phyloP scores from a whole-genome alignment of 2,888 invertebrate genomes.

The Itoplectis maculator region DNA sequence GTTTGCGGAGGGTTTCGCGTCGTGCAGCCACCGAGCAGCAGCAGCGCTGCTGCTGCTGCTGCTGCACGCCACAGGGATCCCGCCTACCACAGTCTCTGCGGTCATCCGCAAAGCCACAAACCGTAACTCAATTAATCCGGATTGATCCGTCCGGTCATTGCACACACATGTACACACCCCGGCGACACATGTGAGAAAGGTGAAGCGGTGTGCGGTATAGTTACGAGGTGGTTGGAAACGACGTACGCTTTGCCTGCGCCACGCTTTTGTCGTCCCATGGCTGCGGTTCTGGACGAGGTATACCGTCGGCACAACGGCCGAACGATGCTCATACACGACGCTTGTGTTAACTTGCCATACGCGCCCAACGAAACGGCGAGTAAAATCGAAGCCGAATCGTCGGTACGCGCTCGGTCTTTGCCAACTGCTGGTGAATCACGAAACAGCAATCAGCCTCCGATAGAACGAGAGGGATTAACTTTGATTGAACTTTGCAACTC shows the following conservation, averaged over 20 bases:
- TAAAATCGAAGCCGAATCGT: conserved; percentile 40
- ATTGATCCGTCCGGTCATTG: conserved; percentile 78
- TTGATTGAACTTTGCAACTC: conserved; percentile 10
- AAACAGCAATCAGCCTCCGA: conserved; percentile 57
- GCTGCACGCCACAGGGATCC: conserved; percentile 68
- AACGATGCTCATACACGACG: neutral
- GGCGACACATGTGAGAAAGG: conserved; percentile 44
- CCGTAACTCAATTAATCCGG: conserved; percentile 83
- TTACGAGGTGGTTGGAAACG: conserved; percentile 36
- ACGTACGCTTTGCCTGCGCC: conserved; percentile 9
- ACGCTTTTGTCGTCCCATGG: neutral
- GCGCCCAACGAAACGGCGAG: conserved; percentile 69
- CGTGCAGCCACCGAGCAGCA: conserved; percentile 60
- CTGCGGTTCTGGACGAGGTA: conserved; percentile 13
- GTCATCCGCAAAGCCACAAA: conserved; percentile 81
- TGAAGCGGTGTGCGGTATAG: conserved; percentile 31
- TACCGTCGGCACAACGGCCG: neutral
- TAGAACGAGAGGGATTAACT: conserved; percentile 20
- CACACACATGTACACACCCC: conserved; percentile 20
- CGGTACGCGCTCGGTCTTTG: conserved; percentile 30
- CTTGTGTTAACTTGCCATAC: conserved; percentile 37
- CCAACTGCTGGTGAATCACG: conserved; percentile 38
- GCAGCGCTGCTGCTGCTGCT: no score
- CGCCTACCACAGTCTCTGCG: conserved; percentile 77
- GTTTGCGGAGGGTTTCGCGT: conserved; percentile 47